Conservation (phyloP, 2,797 vertebrate species). For the Enteromius fasciolatus region DNA sequence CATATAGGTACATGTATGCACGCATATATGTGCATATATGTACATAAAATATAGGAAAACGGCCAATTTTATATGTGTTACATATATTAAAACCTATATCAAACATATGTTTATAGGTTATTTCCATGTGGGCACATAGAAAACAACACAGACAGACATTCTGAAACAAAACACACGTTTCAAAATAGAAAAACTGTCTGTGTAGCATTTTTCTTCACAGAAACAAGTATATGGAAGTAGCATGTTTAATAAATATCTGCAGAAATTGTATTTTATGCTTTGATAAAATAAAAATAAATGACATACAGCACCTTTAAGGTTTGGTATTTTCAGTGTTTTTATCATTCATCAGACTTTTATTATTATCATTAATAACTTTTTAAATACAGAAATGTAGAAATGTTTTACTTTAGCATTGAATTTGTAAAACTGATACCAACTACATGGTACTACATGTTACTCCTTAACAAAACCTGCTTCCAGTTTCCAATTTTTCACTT, state of each 20-base stretch:
- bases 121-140: neutral
- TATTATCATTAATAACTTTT: neutral
- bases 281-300: neutral
- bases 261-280: neutral
- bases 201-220: neutral
- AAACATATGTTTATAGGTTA: too few relatives aligned
- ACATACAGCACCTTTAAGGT: too few relatives aligned
- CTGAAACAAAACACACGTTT: neutral
- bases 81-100: too few relatives aligned
- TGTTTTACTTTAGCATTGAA: neutral
- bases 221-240: neutral
- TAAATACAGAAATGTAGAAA: neutral
- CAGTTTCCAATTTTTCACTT: neutral
- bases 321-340: neutral
- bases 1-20: too few relatives aligned
- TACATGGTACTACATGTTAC: neutral
- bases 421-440: neutral
- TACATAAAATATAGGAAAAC: too few relatives aligned
- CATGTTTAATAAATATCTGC: neutral
- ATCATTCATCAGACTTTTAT: neutral
- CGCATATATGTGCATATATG: too few relatives aligned
- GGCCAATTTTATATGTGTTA: too few relatives aligned
- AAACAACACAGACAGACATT: neutral
- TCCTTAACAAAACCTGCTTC: neutral
- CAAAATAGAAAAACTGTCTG: neutral